A percentile compares a stretch with the other conserved stretches of the same genome.
Evolutionary conservation across 2,888 invertebrate genomes (phyloP).

Genomic region (Agonum fuliginosum): DNA sequence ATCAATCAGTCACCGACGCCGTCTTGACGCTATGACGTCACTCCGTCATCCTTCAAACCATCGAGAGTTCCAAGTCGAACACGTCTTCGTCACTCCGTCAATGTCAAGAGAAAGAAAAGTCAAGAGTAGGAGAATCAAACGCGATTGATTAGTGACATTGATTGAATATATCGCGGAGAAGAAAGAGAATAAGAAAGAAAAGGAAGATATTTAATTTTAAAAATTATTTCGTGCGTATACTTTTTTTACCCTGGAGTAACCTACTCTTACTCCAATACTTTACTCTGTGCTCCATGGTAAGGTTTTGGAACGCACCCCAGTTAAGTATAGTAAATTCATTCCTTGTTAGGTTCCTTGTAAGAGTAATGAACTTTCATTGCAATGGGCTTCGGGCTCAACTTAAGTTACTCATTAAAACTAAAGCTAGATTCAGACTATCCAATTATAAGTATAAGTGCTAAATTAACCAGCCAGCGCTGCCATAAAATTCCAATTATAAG

Average conservation of each 20-base stretch:
- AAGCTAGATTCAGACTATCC: too few relatives aligned
- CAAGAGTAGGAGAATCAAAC: not conserved
- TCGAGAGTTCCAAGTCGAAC: not conserved
- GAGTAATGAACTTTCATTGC: too few relatives aligned
- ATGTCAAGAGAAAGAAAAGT: not conserved
- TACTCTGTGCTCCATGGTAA: not conserved
- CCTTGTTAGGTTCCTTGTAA: too few relatives aligned
- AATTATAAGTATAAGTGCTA: too few relatives aligned
- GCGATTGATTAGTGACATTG: conserved; percentile 32
- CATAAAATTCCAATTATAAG: too few relatives aligned
- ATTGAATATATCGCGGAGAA: not conserved
- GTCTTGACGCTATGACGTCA: not conserved
- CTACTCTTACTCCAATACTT: not conserved
- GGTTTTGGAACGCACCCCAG: too few relatives aligned
- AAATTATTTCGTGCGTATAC: too few relatives aligned
- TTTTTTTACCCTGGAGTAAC: too few relatives aligned
- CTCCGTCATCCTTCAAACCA: not conserved
- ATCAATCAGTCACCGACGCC: not conserved
- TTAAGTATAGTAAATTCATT: too few relatives aligned
- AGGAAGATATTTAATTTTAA: not conserved
- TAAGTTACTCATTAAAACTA: too few relatives aligned
- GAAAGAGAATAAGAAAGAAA: not conserved
- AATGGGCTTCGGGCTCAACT: too few relatives aligned
- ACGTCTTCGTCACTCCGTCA: not conserved
- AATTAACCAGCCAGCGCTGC: too few relatives aligned